These are phyloP conservation scores for Heliconius sara DNA, from an alignment of 2,888 invertebrate species.

Conservation along the genomic window DNA sequence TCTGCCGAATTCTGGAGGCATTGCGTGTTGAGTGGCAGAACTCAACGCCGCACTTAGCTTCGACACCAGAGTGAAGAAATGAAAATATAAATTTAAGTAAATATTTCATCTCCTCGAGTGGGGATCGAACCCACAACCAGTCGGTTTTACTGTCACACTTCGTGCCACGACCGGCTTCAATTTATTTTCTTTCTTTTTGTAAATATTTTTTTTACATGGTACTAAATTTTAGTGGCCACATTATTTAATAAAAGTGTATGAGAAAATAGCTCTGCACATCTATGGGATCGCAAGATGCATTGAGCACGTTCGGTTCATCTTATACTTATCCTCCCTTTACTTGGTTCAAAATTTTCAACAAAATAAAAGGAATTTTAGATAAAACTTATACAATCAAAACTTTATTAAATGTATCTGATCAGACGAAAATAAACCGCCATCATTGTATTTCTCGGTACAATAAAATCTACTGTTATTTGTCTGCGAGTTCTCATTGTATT, in stretches of 20 bases:
- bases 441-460: conserved; percentile 9
- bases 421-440: conserved; percentile 5
- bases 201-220: neutral
- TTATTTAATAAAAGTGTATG: neutral
- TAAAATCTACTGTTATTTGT: conserved; percentile 16
- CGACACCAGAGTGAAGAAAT: no score
- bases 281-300: neutral
- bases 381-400: conserved; percentile 20
- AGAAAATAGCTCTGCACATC: neutral
- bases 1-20: no score
- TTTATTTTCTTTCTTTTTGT: no score
- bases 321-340: neutral
- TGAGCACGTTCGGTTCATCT: neutral
- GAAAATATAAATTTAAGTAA: no score
- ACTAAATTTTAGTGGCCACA: no score
- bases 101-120: no score
- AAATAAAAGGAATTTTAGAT: conserved; percentile 15
- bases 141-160: no score
- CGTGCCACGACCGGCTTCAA: no score
- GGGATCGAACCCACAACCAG: no score
- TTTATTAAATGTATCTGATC: conserved; percentile 28
- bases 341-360: neutral
- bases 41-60: no score
- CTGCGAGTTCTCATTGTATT: conserved; percentile 3
- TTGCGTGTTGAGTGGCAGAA: no score